Conservation (phyloP, 2,888 invertebrate genomes). For the Netelia melanura region DNA sequence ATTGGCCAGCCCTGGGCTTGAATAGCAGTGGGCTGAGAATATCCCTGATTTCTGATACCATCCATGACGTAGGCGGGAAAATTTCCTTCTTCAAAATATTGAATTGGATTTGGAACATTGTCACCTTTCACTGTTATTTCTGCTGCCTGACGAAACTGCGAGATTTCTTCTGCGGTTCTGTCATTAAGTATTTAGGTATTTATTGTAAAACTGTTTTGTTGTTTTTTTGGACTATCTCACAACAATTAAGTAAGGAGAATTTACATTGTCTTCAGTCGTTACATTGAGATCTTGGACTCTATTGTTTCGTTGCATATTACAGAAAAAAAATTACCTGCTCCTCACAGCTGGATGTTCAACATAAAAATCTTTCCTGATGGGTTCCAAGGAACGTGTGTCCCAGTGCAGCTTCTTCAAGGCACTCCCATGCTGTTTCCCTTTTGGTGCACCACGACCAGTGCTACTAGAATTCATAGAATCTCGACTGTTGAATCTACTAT, state of each 20-base stretch:
- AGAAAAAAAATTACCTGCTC: slow-evolving; percentile 82
- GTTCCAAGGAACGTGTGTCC: slow-evolving; percentile 87
- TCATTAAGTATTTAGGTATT: not conserved
- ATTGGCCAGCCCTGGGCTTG: slow-evolving; percentile 90
- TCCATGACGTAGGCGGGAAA: slow-evolving; percentile 81
- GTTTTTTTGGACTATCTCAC: not conserved
- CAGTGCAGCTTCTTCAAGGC: slow-evolving; percentile 86
- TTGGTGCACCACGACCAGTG: slow-evolving; percentile 74
- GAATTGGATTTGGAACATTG: slow-evolving; percentile 81
- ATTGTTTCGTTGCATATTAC: not conserved
- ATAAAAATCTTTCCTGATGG: slow-evolving; percentile 93
- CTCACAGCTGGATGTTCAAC: slow-evolving; percentile 89
- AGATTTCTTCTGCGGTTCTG: slow-evolving; percentile 80
- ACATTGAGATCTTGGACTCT: too few species aligned
- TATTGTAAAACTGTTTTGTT: not conserved
- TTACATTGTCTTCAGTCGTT: too few species aligned
- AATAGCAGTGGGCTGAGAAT: slow-evolving; percentile 87
- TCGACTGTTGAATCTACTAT: slow-evolving; percentile 74
- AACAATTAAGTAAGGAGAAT: too few species aligned
- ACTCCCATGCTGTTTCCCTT: slow-evolving; percentile 84
- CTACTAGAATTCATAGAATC: slow-evolving; percentile 73
- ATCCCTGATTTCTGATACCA: slow-evolving; percentile 85
- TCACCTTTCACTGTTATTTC: slow-evolving; percentile 83
- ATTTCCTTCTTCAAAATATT: slow-evolving; percentile 81
- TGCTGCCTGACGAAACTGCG: slow-evolving; percentile 76